A percentile compares a stretch with the other conserved stretches of the same genome.
phyloP scores from a whole-genome alignment of 2,888 invertebrate species.

The Nemapogon koenigi region DNA sequence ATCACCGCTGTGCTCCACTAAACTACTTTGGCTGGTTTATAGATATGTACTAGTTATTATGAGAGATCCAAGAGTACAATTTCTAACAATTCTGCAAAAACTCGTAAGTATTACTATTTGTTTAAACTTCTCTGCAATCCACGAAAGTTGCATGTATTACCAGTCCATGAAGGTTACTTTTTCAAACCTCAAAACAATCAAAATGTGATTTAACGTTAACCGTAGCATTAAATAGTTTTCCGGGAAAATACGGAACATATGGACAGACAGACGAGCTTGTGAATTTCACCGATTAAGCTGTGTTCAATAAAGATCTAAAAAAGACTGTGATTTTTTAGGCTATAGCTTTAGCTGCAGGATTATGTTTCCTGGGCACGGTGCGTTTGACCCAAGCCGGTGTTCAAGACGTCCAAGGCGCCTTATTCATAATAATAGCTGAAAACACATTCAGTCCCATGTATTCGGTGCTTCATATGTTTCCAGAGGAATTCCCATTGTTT shows the following conservation, averaged over 20 bases:
- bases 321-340: too few species aligned
- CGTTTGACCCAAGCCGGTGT: slow-evolving; percentile 80
- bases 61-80: slow-evolving; percentile 82
- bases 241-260: too few species aligned
- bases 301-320: too few species aligned
- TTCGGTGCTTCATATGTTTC: slow-evolving; percentile 84
- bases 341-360: slow-evolving; percentile 79
- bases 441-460: slow-evolving; percentile 93
- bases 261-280: too few species aligned
- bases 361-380: slow-evolving; percentile 82
- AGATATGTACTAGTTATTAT: slow-evolving; percentile 76
- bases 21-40: slow-evolving; percentile 78
- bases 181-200: too few species aligned
- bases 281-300: too few species aligned
- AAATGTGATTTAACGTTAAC: too few species aligned
- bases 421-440: slow-evolving; percentile 89
- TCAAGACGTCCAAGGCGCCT: slow-evolving; percentile 85
- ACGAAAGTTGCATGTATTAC: too few species aligned
- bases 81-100: slow-evolving; percentile 80
- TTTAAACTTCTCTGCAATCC: too few species aligned
- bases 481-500: slow-evolving; percentile 80
- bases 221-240: too few species aligned
- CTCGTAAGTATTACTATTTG: slow-evolving; percentile 76
- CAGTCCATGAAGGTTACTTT: too few species aligned
- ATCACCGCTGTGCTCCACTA: slow-evolving; percentile 72